Evolutionary conservation across 2,888 invertebrate genomes (phyloP).

Genomic region (Coelopa pilipes): DNA sequence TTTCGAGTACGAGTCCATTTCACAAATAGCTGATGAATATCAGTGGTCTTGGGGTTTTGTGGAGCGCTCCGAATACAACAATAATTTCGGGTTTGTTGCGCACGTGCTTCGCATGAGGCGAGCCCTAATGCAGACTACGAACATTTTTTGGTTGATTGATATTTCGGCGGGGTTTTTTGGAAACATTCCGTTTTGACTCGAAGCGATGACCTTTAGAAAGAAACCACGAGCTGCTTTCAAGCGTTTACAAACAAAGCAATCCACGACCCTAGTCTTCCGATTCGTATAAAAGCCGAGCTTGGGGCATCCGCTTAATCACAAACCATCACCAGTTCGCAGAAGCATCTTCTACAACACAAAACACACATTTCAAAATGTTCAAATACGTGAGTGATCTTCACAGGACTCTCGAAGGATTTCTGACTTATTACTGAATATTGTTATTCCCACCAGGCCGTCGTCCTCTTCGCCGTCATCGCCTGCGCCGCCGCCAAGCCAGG

Average conservation of each 20-base stretch:
- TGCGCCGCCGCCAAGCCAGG: slow-evolving; percentile 33
- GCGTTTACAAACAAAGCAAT: background rate
- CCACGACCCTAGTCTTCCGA: background rate
- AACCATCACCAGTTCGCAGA: background rate
- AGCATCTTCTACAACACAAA: slow-evolving; percentile 9
- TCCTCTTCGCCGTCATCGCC: slow-evolving; percentile 43
- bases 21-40: too few species aligned
- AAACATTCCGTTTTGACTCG: too few species aligned
- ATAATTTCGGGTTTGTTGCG: too few species aligned
- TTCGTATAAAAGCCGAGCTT: background rate
- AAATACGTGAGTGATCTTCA: slow-evolving; percentile 23
- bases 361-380: slow-evolving; percentile 39
- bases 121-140: too few species aligned
- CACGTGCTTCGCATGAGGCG: too few species aligned
- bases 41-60: too few species aligned
- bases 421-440: background rate
- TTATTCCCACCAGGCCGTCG: slow-evolving; percentile 37
- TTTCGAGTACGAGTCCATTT: too few species aligned
- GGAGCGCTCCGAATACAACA: too few species aligned
- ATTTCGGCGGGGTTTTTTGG: too few species aligned
- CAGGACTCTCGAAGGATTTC: background rate
- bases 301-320: background rate
- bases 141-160: too few species aligned
- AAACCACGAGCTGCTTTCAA: background rate
- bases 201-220: too few species aligned